Percentiles rank a stretch among this genome's conserved stretches.
These are phyloP conservation scores for Latheticus oryzae DNA, from an alignment of 2,888 invertebrate species.

Conservation along the genomic window DNA sequence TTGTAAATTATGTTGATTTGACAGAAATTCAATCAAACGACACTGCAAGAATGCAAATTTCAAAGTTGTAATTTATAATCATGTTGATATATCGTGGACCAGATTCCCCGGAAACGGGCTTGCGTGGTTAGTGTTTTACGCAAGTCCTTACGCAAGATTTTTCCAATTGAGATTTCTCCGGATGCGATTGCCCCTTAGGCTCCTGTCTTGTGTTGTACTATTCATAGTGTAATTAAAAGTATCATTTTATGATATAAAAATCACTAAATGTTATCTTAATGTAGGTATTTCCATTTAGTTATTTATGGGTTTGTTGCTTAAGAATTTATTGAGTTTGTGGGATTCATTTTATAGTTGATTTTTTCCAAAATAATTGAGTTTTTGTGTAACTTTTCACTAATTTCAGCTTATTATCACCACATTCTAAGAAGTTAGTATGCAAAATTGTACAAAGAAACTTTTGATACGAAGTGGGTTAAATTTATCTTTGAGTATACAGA, in stretches of 20 bases:
- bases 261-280: slow-evolving; percentile 15
- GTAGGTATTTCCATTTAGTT: slow-evolving; percentile 1
- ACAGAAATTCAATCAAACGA: slow-evolving; percentile 5
- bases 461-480: slow-evolving; percentile 22
- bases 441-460: slow-evolving; percentile 11
- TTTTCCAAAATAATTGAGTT: too few species aligned
- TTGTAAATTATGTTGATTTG: too few species aligned
- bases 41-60: neutral
- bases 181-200: slow-evolving; percentile 26
- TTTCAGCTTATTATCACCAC: neutral
- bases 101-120: slow-evolving; percentile 10
- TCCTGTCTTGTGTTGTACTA: slow-evolving; percentile 16
- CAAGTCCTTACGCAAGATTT: slow-evolving; percentile 22
- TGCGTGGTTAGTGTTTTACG: slow-evolving; percentile 9
- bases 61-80: slow-evolving; percentile 1
- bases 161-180: slow-evolving; percentile 35
- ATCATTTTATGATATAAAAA: slow-evolving; percentile 28
- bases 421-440: slow-evolving; percentile 3
- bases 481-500: slow-evolving; percentile 20
- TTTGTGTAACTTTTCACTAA: slow-evolving; percentile 11
- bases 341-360: slow-evolving; percentile 18
- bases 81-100: too few species aligned
- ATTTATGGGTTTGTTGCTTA: slow-evolving; percentile 14
- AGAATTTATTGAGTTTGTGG: slow-evolving; percentile 21
- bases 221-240: slow-evolving; percentile 16